phyloP scores from a whole-genome alignment of 2,888 invertebrate genomes.

The Limnephilus marmoratus region DNA sequence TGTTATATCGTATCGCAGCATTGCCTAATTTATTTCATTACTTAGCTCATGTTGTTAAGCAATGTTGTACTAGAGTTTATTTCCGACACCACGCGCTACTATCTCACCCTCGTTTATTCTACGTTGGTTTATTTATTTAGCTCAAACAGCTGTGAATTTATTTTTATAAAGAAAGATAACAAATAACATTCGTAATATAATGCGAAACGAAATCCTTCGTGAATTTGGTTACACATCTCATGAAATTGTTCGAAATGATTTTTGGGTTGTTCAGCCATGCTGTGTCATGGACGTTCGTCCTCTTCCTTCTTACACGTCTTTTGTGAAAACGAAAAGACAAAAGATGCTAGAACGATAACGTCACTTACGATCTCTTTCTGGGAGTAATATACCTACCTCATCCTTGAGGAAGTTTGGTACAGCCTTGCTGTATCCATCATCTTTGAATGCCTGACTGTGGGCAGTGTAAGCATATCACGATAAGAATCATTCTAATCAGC shows the following conservation, averaged over 20 bases:
- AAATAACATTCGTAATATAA: neutral
- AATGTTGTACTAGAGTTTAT: neutral
- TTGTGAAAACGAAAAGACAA: no score
- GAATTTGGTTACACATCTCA: no score
- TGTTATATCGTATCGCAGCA: constrained; percentile 3
- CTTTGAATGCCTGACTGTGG: no score
- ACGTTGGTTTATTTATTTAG: neutral
- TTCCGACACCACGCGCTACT: neutral
- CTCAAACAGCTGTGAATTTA: neutral
- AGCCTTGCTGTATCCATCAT: no score
- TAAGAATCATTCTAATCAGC: no score
- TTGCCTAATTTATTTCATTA: constrained; percentile 41
- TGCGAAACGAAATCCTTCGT: neutral
- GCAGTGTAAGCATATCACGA: no score
- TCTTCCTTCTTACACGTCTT: no score
- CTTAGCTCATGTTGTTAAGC: neutral
- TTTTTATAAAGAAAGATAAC: neutral
- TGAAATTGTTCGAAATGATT: no score
- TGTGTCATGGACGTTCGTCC: neutral
- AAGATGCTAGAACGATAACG: no score
- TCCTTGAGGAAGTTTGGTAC: no score
- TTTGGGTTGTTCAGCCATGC: neutral
- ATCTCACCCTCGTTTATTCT: neutral
- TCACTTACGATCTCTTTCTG: no score
- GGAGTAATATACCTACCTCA: no score